These are phyloP conservation scores for Actenoides hombroni DNA, from an alignment of 2,113 vertebrate genomes.

Conservation along the genomic window DNA sequence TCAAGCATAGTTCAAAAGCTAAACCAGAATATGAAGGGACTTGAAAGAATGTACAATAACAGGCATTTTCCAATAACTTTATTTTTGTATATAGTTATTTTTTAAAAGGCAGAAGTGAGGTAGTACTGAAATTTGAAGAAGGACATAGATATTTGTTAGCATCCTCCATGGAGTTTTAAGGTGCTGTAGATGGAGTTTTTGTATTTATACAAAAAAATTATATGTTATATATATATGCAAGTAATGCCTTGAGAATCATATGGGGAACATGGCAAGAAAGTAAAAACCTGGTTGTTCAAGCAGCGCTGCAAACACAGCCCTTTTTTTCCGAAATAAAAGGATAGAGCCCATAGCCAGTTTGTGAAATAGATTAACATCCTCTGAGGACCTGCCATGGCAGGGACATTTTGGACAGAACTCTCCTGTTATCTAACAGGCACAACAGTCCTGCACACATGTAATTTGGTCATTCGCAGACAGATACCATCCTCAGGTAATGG, in stretches of 20 bases:
- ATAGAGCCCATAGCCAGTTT: background rate
- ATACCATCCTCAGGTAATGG: background rate
- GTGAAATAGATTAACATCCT: background rate
- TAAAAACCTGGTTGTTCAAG: background rate
- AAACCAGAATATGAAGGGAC: background rate
- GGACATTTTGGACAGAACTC: background rate
- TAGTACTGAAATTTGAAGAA: background rate
- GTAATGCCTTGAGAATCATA: background rate
- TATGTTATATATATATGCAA: background rate
- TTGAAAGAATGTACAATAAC: background rate
- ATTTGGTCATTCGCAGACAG: background rate
- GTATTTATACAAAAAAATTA: background rate
- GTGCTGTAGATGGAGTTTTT: background rate
- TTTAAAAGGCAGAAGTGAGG: background rate
- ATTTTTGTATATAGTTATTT: background rate
- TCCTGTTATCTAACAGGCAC: background rate
- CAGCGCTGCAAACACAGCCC: background rate
- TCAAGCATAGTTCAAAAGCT: background rate
- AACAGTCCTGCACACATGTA: background rate
- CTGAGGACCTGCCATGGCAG: background rate
- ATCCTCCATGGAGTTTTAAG: background rate
- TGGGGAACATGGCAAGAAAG: background rate
- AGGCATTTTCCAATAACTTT: background rate
- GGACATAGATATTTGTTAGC: background rate
- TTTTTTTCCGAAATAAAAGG: background rate